Evolutionary conservation across 2,888 invertebrate genomes (phyloP), one percentile per base, ranked within the genome.

Genomic region (Lasioglossum figueresi): DNA sequence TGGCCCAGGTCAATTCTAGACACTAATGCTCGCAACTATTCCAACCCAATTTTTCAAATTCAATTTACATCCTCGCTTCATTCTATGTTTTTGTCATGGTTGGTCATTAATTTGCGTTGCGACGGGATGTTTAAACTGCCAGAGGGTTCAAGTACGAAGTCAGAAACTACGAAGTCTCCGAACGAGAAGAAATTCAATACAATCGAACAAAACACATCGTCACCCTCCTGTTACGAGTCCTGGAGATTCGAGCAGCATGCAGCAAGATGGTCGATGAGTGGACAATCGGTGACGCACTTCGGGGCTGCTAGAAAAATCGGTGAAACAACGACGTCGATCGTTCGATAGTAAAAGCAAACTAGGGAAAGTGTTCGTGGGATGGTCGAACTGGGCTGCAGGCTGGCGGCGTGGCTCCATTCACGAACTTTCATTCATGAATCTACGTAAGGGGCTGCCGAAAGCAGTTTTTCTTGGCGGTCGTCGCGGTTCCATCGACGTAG

Each of bases 381-480:
- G 23, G 31, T 23, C 37, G 72, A 72, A 37, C 37, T 40, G 23
- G 23, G 37, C 16, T 8, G 16, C 14, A 23, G 8, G 23, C 23
- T 52, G 52, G 52, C 10, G 52, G 19, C 23, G 40, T 14, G 43
- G 72, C 27, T 72, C 75, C 88, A 88, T 88, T 88, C 88, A 88
- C 75, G 23, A 72, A 72, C 45, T 74, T 82, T 80, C 88, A 88
- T 88, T 88, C 88, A 88, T 85, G 83, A 88, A 68, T 79, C 72
- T 72, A 45, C 76, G 75, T 78, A 76, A 88, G 78, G 72, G 59
- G 52, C 71, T 52, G 34, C 59, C 43, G 71, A 84, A 75, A 78
- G 63, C 63, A 75, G 78, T 74, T 79, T 84, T 80, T 74, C 76
- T 66, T 68, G 34, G 37, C 19, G 52, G 76, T 34, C 43, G 63